Evolutionary conservation across 1,140 invertebrate species (phyloP).

Genomic region (Archegozetes longisetosus): DNA sequence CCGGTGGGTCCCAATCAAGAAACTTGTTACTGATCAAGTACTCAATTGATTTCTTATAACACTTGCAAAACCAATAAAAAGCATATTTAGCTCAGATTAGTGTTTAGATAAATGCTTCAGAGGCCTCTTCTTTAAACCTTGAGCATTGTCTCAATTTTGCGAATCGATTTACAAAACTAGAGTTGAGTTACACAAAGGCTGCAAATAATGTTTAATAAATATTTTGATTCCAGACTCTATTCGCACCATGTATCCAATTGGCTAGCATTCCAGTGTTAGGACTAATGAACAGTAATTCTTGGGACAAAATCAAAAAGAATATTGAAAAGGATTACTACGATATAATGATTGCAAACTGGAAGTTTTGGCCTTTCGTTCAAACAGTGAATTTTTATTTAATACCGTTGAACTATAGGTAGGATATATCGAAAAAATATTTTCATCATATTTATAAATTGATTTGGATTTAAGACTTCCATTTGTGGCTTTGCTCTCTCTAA

Average conservation of each 20-base stretch:
- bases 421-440: neutral
- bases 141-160: too few relatives aligned
- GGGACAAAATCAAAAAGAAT: neutral
- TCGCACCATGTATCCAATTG: neutral
- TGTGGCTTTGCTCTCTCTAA: slow-evolving; percentile 3
- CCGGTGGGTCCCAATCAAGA: neutral
- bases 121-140: neutral
- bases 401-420: slow-evolving; percentile 12
- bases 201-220: too few relatives aligned
- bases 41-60: neutral
- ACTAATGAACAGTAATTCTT: slow-evolving; percentile 3
- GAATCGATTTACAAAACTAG: too few relatives aligned
- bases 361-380: slow-evolving; percentile 15
- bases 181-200: too few relatives aligned
- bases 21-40: neutral
- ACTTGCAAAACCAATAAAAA: slow-evolving; percentile 6
- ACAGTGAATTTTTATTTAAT: slow-evolving; percentile 12
- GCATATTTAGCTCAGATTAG: neutral
- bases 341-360: slow-evolving; percentile 11
- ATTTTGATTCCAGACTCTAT: too few relatives aligned
- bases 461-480: slow-evolving; percentile 3
- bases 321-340: slow-evolving; percentile 1
- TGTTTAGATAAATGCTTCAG: neutral
- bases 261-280: slow-evolving; percentile 1
- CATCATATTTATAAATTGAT: neutral